A percentile compares a stretch with the other conserved stretches of the same genome.
Conservation (phyloP, 2,797 vertebrate species). For the Masticophis lateralis region DNA sequence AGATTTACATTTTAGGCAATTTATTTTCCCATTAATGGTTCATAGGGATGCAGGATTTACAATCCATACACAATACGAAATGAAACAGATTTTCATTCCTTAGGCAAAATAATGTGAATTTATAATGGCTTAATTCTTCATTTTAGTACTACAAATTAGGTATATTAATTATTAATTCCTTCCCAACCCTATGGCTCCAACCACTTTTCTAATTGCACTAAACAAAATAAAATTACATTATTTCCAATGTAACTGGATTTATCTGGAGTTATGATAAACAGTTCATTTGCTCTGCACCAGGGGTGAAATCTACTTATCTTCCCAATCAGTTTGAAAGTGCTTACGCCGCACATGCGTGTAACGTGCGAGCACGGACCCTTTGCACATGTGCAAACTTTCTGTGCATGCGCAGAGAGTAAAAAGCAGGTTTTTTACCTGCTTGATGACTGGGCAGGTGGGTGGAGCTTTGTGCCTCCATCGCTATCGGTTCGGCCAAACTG, state of each 20-base stretch:
- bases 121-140: neutral
- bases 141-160: neutral
- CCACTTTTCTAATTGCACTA: neutral
- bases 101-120: neutral
- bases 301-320: no score
- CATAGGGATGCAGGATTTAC: neutral
- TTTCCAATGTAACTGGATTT: neutral
- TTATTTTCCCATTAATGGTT: neutral
- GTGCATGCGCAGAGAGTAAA: no score
- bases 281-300: neutral
- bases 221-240: neutral
- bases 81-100: neutral
- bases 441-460: no score
- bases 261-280: neutral
- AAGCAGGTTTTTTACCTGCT: no score
- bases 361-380: no score
- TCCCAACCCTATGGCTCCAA: neutral
- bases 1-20: neutral
- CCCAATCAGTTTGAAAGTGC: no score
- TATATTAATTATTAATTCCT: neutral
- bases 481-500: no score
- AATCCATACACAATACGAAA: neutral
- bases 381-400: no score
- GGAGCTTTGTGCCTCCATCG: no score
- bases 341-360: no score